A percentile compares a stretch with the other conserved stretches of the same genome.
Conservation (phyloP, 2,888 invertebrate species). For the Sinodicranocentrus sp. region DNA sequence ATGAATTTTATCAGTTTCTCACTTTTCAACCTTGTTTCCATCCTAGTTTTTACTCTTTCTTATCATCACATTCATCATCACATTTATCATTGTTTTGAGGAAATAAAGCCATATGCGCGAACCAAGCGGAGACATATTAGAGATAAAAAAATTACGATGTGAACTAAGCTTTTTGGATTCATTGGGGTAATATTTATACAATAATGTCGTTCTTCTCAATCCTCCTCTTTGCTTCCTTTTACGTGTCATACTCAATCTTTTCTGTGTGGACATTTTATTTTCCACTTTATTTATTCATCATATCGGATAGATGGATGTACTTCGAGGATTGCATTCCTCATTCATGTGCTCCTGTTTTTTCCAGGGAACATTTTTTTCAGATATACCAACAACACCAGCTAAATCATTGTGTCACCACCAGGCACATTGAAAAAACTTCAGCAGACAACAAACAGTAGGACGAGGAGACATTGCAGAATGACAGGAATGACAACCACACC, state of each 20-base stretch:
- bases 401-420: slow-evolving; percentile 49
- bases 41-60: too few relatives aligned
- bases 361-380: background rate
- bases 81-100: too few relatives aligned
- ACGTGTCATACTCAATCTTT: slow-evolving; percentile 19
- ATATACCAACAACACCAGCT: slow-evolving; percentile 15
- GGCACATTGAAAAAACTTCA: background rate
- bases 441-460: background rate
- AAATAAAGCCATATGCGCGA: too few relatives aligned
- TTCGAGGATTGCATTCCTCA: slow-evolving; percentile 8
- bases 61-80: too few relatives aligned
- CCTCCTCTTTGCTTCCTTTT: background rate
- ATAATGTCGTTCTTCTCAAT: background rate
- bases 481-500: slow-evolving; percentile 28
- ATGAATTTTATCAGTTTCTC: too few relatives aligned
- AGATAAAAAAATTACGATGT: too few relatives aligned
- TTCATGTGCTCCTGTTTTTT: background rate
- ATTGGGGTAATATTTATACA: too few relatives aligned
- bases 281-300: slow-evolving; percentile 21
- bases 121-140: too few relatives aligned
- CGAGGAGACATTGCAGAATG: slow-evolving; percentile 6
- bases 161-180: too few relatives aligned
- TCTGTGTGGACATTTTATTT: slow-evolving; percentile 27
- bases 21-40: too few relatives aligned
- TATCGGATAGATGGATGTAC: background rate